Evolutionary conservation across 2,888 invertebrate genomes (phyloP), one percentile per base, ranked within the genome.

Genomic region (Punctoribates punctum): DNA sequence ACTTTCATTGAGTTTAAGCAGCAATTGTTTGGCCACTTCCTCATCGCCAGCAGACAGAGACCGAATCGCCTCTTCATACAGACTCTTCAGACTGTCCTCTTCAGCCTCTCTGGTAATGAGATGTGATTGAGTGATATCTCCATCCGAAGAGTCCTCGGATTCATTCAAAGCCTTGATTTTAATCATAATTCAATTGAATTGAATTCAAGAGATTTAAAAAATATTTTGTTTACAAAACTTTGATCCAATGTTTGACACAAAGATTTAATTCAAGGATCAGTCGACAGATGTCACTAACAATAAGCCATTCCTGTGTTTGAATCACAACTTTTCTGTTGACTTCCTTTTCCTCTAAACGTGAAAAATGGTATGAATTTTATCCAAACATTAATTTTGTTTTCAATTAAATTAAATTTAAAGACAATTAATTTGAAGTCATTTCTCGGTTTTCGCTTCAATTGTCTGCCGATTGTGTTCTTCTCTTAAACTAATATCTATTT

Each of bases 121-220:
- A 54, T 46, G 29, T 17, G 77, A 27, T 20, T 74, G 74, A 48
- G 79, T 74, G 15, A 74, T 74, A 57, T 79, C 79, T 23, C 74
- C 76, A 77, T 77, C 77, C 48, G 78, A 77, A 11, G 73, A 72
- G 38, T 76, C 78, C 34, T 78, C 73, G 17, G 86, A 88, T 79
- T 89, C 88, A 82, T 90, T 90, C 73, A 90, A 84, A 8, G 90
- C 90, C 60, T 88, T 86, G 83, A 90, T 87, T 85, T 87, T 85
- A 60, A 81, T 77, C 82, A 81, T 81, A 65, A 23, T 42, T 54
- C 5, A 20, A n/a, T n/a, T n/a, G n/a, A 20, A 34, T 54, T 15
- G 2, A 60, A 60, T 25, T 23, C 20, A 23, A 20, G 13, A 15
- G 3, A 38, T n/a, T 15, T 65, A n/a, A 11, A n/a, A 15, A 65